These are phyloP conservation scores for Halcyon chelicuti DNA, from an alignment of 2,797 vertebrate species.

Conservation along the genomic window DNA sequence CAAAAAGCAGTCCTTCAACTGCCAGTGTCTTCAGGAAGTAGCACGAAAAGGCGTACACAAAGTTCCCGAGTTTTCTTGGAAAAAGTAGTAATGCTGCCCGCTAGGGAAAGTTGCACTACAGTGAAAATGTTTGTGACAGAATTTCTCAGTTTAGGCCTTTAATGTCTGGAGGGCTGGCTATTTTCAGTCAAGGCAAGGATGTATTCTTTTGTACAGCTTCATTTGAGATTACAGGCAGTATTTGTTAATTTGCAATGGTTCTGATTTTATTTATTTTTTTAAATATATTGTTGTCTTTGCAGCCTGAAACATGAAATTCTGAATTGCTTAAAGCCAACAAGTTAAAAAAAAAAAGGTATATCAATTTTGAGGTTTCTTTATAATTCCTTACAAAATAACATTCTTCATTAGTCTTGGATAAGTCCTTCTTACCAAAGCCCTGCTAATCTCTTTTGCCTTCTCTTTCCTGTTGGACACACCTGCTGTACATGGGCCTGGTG, in stretches of 20 bases:
- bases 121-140: not conserved
- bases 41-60: accelerated
- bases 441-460: not conserved
- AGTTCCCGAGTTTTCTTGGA: not conserved
- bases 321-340: not conserved
- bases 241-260: not conserved
- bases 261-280: not conserved
- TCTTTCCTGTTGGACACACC: not conserved
- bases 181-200: not conserved
- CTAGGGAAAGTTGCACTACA: not conserved
- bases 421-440: not conserved
- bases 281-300: not conserved
- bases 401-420: not conserved
- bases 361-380: not conserved
- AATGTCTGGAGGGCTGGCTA: not conserved
- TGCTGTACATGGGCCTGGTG: not conserved
- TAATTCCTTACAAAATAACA: not conserved
- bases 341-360: not conserved
- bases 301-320: not conserved
- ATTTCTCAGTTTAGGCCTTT: not conserved
- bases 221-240: not conserved
- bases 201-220: not conserved
- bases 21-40: not conserved
- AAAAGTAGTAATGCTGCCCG: not conserved
- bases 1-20: not conserved